phyloP scores from a whole-genome alignment of 1,140 invertebrate species.

The Oncopeltus fasciatus region DNA sequence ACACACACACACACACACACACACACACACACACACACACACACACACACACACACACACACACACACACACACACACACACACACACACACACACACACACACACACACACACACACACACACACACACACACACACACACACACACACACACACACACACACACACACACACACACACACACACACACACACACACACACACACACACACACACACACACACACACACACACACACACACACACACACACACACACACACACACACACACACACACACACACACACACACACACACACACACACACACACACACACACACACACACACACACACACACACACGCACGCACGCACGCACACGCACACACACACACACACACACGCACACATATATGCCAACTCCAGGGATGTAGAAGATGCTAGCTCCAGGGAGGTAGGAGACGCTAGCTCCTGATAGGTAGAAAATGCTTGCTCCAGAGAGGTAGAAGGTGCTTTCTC shows the following conservation, averaged over 20 bases:
- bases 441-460: no score
- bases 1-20: neutral
- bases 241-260: neutral
- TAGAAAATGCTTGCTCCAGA: no score
- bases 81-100: neutral
- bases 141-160: neutral
- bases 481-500: no score
- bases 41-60: neutral
- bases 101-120: neutral
- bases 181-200: neutral
- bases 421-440: no score
- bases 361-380: neutral
- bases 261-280: neutral
- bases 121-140: neutral
- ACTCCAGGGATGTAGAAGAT: no score
- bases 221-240: neutral
- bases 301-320: neutral
- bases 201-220: neutral
- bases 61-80: neutral
- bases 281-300: neutral
- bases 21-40: neutral
- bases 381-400: neutral
- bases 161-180: neutral
- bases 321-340: neutral
- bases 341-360: neutral